phyloP scores from a whole-genome alignment of 2,797 vertebrate genomes.

The Pantherophis alleghaniensis region DNA sequence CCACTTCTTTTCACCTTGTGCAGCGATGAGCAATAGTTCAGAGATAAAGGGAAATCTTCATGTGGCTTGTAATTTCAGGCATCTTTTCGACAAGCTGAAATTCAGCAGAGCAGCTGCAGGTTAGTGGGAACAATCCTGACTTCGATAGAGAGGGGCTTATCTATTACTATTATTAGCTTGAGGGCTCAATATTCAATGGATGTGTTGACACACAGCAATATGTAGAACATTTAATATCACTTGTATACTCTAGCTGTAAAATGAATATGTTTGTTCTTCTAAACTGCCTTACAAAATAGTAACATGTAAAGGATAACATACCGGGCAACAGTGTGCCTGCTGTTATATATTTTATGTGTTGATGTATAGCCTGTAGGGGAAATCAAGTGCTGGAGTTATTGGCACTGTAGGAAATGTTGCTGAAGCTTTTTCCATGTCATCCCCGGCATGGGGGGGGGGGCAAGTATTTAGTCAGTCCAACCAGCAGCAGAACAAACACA shows the following conservation, averaged over 20 bases:
- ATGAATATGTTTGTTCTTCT: background rate
- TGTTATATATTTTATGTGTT: background rate
- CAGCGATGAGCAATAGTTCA: background rate
- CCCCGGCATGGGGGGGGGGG: background rate
- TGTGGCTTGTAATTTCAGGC: background rate
- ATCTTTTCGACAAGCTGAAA: background rate
- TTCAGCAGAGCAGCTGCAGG: background rate
- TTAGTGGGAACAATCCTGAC: background rate
- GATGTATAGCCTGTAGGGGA: background rate
- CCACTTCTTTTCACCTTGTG: background rate
- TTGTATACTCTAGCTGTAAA: background rate
- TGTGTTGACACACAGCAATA: background rate
- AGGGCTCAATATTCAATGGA: background rate
- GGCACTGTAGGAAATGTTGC: background rate
- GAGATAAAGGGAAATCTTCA: background rate
- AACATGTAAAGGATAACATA: background rate
- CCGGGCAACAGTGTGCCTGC: background rate
- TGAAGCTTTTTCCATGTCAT: background rate
- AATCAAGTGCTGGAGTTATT: background rate
- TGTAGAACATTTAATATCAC: background rate
- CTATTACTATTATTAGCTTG: background rate
- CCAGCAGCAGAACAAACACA: background rate
- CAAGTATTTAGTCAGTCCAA: background rate
- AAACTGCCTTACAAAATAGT: background rate
- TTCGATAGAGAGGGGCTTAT: background rate